phyloP scores from a whole-genome alignment of 1,140 invertebrate species.

The Euschistus heros region DNA sequence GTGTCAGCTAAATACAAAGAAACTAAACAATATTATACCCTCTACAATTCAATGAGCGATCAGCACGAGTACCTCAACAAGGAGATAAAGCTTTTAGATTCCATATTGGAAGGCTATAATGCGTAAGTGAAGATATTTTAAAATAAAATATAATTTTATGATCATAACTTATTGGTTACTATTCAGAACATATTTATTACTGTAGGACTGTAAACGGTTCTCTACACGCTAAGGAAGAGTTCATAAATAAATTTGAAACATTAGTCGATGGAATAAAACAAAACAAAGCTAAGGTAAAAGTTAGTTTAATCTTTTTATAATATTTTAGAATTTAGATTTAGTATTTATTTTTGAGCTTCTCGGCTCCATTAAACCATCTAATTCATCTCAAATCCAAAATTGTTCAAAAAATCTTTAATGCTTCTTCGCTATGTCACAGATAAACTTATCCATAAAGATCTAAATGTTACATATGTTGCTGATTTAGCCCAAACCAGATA shows the following conservation, averaged over 20 bases:
- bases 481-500: too few relatives aligned
- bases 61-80: conserved; percentile 83
- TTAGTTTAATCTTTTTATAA: too few relatives aligned
- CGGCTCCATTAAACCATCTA: too few relatives aligned
- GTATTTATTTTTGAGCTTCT: too few relatives aligned
- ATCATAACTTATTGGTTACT: too few relatives aligned
- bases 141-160: conserved; percentile 14
- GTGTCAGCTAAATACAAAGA: conserved; percentile 89
- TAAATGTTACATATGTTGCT: too few relatives aligned
- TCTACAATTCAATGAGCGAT: conserved; percentile 93
- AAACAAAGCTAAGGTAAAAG: conserved; percentile 60
- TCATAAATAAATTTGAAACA: conserved; percentile 74
- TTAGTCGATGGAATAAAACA: conserved; percentile 76
- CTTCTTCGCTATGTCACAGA: too few relatives aligned
- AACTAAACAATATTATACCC: conserved; percentile 93
- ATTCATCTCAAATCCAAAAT: too few relatives aligned
- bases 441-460: too few relatives aligned
- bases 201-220: conserved; percentile 28
- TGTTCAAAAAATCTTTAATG: too few relatives aligned
- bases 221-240: conserved; percentile 61
- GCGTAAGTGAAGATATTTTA: conserved; percentile 51
- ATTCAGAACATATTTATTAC: too few relatives aligned
- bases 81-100: conserved; percentile 84
- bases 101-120: conserved; percentile 85
- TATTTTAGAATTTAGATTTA: too few relatives aligned